Percentiles rank a stretch among this genome's conserved stretches.
phyloP scores from a whole-genome alignment of 2,888 invertebrate species.

The Parnassius orleans region DNA sequence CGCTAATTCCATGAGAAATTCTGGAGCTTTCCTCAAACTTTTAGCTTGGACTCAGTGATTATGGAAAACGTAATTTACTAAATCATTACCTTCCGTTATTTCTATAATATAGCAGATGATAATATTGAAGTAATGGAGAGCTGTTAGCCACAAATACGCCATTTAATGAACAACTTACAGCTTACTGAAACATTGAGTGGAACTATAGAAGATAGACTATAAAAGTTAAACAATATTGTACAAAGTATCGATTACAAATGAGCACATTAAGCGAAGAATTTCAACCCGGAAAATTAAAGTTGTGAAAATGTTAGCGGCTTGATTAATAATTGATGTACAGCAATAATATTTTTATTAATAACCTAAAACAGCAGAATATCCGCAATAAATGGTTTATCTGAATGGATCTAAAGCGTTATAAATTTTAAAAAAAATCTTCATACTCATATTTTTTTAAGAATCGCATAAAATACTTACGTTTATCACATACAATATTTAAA shows the following conservation, averaged over 20 bases:
- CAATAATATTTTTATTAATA: not conserved
- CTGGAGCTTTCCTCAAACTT: too few species aligned
- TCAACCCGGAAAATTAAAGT: not conserved
- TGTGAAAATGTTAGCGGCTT: constrained; percentile 4
- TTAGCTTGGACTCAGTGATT: too few species aligned
- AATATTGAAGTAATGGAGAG: not conserved
- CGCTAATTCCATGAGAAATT: too few species aligned
- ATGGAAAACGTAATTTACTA: too few species aligned
- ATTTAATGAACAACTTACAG: not conserved
- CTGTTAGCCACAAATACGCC: constrained; percentile 2
- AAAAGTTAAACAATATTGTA: constrained; percentile 1
- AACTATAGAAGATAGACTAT: not conserved
- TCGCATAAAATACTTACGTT: too few species aligned
- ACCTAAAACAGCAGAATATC: constrained; percentile 14
- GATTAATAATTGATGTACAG: not conserved
- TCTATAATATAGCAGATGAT: too few species aligned
- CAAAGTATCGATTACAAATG: not conserved
- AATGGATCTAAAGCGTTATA: constrained; percentile 15
- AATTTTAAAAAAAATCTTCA: not conserved
- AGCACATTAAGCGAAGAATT: not conserved
- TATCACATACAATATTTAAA: too few species aligned
- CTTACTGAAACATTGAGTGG: not conserved
- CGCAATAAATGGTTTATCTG: constrained; percentile 17
- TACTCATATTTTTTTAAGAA: too few species aligned
- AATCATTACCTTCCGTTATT: too few species aligned